Evolutionary conservation across 2,797 vertebrate genomes (phyloP).

Genomic region (Acrossocheilus fasciatus): DNA sequence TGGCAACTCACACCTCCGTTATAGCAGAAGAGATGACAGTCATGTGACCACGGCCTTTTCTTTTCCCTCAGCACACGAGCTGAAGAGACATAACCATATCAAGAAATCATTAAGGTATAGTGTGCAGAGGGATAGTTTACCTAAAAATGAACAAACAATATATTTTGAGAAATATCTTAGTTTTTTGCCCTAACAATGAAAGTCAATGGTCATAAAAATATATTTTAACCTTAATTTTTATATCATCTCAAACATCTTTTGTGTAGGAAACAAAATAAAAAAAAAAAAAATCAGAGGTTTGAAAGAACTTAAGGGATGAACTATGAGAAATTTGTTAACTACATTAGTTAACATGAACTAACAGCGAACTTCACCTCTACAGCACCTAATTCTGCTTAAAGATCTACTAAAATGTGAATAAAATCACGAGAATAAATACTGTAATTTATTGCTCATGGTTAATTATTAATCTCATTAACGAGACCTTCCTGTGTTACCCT

Average conservation of each 20-base stretch:
- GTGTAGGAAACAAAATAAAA: background rate
- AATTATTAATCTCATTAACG: background rate
- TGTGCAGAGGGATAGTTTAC: no score
- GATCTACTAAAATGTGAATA: background rate
- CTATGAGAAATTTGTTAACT: background rate
- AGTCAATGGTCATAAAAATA: no score
- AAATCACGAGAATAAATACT: background rate
- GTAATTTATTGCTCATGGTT: background rate
- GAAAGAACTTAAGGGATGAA: background rate
- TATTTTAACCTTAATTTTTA: no score
- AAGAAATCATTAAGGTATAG: background rate
- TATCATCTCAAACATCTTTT: background rate
- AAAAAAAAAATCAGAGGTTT: background rate
- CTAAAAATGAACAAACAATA: background rate
- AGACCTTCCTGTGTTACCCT: background rate
- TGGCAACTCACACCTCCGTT: constrained; percentile 41
- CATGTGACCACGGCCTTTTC: constrained; percentile 14
- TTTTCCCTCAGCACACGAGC: background rate
- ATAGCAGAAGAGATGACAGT: constrained; percentile 18
- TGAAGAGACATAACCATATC: constrained; percentile 9
- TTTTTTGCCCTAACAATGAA: no score
- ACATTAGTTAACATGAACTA: background rate
- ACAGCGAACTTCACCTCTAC: background rate
- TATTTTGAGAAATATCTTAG: background rate
- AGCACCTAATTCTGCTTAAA: background rate